Evolutionary conservation across 2,888 invertebrate genomes (phyloP).

Genomic region (Steinernema hermaphroditum): DNA sequence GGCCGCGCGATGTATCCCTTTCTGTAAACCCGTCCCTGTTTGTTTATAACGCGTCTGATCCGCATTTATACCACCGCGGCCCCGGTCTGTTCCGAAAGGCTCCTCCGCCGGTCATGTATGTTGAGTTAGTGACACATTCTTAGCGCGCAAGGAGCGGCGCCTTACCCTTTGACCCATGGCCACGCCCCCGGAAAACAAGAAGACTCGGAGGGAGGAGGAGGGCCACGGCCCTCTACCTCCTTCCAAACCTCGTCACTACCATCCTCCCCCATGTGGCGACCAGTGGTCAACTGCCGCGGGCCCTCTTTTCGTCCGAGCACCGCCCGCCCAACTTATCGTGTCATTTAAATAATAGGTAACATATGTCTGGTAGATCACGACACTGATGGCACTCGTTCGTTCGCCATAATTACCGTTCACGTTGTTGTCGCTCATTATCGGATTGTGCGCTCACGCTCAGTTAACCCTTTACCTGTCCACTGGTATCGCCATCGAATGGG

Average conservation of each 20-base stretch:
- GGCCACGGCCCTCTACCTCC: neutral
- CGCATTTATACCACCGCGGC: neutral
- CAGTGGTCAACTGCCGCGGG: neutral
- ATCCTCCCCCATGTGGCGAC: constrained; percentile 17
- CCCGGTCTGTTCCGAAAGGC: constrained; percentile 1
- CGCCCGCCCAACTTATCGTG: constrained; percentile 20
- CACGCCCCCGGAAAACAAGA: constrained; percentile 10
- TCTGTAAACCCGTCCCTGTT: neutral
- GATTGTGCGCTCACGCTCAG: constrained; percentile 4
- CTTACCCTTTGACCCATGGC: constrained; percentile 16
- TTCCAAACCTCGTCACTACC: too few relatives aligned
- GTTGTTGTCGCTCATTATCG: constrained; percentile 21
- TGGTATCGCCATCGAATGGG: neutral
- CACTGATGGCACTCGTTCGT: constrained; percentile 17
- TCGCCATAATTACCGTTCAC: neutral
- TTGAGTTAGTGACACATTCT: constrained; percentile 29
- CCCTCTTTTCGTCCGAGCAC: neutral
- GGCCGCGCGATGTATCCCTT: neutral
- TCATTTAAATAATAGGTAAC: constrained; percentile 31
- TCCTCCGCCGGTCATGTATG: constrained; percentile 16
- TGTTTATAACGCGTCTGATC: constrained; percentile 18
- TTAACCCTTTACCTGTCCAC: neutral
- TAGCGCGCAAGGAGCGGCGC: neutral
- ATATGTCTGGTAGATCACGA: constrained; percentile 12
- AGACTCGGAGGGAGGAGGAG: neutral